These are phyloP conservation scores for Macroglossus sobrinus DNA, from an alignment of 2,113 vertebrate species.

Conservation along the genomic window DNA sequence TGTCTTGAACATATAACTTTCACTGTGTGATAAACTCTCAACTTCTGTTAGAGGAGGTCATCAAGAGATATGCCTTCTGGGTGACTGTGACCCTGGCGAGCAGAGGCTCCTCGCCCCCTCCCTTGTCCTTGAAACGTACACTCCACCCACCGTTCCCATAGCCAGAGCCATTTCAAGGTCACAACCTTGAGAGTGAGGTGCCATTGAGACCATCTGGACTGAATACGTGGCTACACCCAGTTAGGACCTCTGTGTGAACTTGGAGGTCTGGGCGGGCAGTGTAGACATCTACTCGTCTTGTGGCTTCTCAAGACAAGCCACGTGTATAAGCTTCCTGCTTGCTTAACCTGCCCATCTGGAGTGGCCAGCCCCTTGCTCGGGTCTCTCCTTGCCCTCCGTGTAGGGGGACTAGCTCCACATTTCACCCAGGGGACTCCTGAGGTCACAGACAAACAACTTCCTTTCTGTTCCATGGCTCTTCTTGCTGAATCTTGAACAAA, in stretches of 20 bases:
- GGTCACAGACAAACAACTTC: not conserved
- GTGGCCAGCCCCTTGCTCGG: not conserved
- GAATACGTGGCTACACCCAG: not conserved
- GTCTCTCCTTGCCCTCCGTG: too few relatives aligned
- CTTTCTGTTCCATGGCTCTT: not conserved
- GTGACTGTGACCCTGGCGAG: not conserved
- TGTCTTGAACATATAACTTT: not conserved
- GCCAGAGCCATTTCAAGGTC: not conserved
- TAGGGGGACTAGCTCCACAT: too few relatives aligned
- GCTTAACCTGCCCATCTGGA: not conserved
- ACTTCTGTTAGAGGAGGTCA: not conserved
- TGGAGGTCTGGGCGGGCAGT: too few relatives aligned
- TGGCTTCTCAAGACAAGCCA: not conserved
- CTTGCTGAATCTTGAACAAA: not conserved
- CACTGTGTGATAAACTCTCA: not conserved
- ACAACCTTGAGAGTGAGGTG: not conserved
- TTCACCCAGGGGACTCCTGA: not conserved
- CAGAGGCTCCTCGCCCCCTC: not conserved
- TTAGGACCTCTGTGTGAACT: not conserved
- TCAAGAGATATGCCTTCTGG: not conserved
- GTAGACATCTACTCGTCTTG: not conserved
- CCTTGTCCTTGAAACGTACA: not conserved
- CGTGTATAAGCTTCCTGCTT: not conserved
- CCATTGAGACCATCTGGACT: not conserved
- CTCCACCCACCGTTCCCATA: not conserved